A percentile compares a stretch with the other conserved stretches of the same genome.
Conservation (phyloP, 2,113 vertebrate species). For the Rutilus rutilus region DNA sequence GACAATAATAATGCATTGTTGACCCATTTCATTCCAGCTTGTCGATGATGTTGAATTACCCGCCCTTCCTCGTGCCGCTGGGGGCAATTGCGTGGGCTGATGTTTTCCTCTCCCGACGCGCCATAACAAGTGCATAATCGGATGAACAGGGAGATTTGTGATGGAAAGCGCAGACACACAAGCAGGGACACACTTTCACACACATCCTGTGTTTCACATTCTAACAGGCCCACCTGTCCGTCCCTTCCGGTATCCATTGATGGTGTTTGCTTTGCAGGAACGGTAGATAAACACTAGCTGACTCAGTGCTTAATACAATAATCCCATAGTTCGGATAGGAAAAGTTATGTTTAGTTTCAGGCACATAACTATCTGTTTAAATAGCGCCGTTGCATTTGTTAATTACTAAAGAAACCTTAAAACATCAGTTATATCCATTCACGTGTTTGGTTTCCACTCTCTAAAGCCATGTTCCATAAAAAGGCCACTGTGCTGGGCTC, state of each 20-base stretch:
- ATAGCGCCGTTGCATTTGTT: background rate
- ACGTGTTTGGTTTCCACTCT: constrained; percentile 37
- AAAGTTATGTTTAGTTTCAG: background rate
- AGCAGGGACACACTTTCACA: constrained; percentile 39
- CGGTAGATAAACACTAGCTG: constrained; percentile 35
- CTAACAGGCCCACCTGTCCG: constrained; percentile 44
- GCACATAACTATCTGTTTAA: background rate
- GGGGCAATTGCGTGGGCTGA: constrained; percentile 45
- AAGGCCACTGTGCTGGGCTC: constrained; percentile 51
- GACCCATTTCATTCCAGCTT: constrained; percentile 34
- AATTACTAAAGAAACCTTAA: background rate
- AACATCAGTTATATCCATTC: constrained; percentile 12
- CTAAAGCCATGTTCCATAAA: constrained; percentile 65
- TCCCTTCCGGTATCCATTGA: constrained; percentile 4
- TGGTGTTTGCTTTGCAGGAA: constrained; percentile 28
- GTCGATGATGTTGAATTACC: constrained; percentile 25
- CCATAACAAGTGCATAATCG: constrained; percentile 10
- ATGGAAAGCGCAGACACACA: constrained; percentile 35
- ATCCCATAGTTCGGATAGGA: background rate
- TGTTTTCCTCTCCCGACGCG: constrained; percentile 43
- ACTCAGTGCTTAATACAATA: constrained; percentile 13
- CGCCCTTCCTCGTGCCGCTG: constrained; percentile 48
- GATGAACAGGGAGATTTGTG: constrained; percentile 28
- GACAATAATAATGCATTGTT: background rate
- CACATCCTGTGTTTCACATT: constrained; percentile 57